Evolutionary conservation across 2,113 vertebrate species (phyloP).

Genomic region (Lontra canadensis): DNA sequence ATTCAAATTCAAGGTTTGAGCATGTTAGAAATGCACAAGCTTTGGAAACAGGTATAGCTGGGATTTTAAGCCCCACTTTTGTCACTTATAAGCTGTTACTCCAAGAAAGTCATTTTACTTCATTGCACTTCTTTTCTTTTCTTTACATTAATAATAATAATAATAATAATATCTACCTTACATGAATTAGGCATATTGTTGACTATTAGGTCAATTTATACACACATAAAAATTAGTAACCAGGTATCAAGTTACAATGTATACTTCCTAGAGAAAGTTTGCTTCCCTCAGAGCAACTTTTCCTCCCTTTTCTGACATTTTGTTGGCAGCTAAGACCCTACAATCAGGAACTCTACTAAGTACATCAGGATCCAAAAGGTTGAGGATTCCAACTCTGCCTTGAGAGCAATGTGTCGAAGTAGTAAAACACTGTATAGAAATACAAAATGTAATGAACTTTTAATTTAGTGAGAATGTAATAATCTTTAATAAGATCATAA

Average conservation of each 20-base stretch:
- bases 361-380: background rate
- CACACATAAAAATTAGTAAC: background rate
- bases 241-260: background rate
- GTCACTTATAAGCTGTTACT: background rate
- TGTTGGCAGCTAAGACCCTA: background rate
- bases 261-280: background rate
- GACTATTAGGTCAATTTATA: background rate
- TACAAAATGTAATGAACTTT: conserved; percentile 29
- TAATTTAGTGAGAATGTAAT: conserved; percentile 54
- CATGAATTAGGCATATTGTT: background rate
- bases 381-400: background rate
- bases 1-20: background rate
- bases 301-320: background rate
- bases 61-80: background rate
- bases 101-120: background rate
- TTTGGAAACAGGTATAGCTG: background rate
- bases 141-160: background rate
- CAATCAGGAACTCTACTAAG: background rate
- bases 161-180: background rate
- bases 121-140: background rate
- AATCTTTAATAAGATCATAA: conserved; percentile 32
- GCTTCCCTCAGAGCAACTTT: background rate
- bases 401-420: background rate
- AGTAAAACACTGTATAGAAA: conserved; percentile 36
- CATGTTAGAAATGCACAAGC: background rate